Evolutionary conservation across 2,113 vertebrate species (phyloP).

Genomic region (Chroicocephalus ridibundus): DNA sequence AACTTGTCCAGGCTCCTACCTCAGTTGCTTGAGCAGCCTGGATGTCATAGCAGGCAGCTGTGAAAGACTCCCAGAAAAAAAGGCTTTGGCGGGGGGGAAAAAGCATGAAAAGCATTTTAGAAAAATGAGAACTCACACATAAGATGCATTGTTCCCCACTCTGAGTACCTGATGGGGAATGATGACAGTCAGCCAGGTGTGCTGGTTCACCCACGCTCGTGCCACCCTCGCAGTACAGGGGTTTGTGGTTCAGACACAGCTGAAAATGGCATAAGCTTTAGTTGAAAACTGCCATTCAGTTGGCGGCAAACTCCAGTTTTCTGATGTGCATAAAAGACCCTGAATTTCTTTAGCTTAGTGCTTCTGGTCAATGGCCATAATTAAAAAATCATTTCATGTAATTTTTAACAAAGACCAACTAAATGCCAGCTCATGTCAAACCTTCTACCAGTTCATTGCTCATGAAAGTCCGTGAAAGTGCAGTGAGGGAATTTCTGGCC

Average conservation of each 20-base stretch:
- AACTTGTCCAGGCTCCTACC: background rate
- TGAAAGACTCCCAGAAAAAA: background rate
- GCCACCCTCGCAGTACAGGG: too few relatives aligned
- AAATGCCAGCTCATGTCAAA: background rate
- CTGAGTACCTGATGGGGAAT: background rate
- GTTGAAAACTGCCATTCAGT: background rate
- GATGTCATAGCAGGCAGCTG: background rate
- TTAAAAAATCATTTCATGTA: background rate
- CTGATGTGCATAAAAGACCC: background rate
- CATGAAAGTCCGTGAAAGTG: background rate
- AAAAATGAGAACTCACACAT: background rate
- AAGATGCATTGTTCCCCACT: background rate
- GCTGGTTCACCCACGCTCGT: background rate
- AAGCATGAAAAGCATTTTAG: background rate
- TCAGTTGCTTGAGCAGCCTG: background rate
- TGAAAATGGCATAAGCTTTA: background rate
- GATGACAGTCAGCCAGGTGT: background rate
- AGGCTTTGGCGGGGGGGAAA: rapidly evolving
- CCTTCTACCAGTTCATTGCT: background rate
- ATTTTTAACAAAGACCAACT: background rate
- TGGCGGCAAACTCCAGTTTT: background rate
- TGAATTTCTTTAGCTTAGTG: background rate
- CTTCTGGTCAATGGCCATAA: background rate
- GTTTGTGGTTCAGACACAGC: background rate
- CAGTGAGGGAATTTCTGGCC: background rate